These are phyloP conservation scores for Lithophane ornitopus DNA, from an alignment of 2,888 invertebrate species.

Conservation along the genomic window DNA sequence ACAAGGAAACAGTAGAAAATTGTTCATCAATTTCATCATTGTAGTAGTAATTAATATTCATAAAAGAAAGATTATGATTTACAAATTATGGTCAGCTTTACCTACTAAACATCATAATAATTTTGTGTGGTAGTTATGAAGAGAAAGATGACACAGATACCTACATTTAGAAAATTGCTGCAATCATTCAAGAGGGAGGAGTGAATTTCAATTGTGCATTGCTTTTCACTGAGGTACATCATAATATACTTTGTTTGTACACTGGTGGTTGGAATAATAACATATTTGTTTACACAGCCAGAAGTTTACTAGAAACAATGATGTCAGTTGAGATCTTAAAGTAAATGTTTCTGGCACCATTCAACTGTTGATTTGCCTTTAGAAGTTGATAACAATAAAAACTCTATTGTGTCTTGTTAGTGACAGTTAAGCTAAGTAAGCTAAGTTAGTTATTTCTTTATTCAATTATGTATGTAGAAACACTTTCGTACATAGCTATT, in stretches of 20 bases:
- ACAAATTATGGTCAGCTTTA: background rate
- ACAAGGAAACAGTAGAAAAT: conserved; percentile 52
- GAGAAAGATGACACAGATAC: conserved; percentile 57
- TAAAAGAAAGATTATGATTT: conserved; percentile 13
- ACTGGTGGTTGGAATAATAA: conserved; percentile 32
- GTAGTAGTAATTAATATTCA: conserved; percentile 13
- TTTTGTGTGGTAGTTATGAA: conserved; percentile 8
- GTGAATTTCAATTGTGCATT: conserved; percentile 31
- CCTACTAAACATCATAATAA: conserved; percentile 1
- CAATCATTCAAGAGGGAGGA: conserved; percentile 36
- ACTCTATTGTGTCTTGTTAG: too few species aligned
- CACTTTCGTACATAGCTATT: background rate
- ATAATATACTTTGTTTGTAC: conserved; percentile 41
- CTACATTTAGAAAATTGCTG: conserved; percentile 50
- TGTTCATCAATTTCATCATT: conserved; percentile 17
- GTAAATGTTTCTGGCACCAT: background rate
- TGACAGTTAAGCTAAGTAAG: too few species aligned
- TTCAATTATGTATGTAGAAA: background rate
- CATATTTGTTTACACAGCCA: conserved; percentile 49
- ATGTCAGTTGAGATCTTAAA: conserved; percentile 23
- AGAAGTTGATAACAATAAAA: too few species aligned
- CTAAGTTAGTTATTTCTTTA: background rate
- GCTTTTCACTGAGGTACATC: conserved; percentile 19
- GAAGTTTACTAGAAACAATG: conserved; percentile 34
- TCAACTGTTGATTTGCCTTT: too few species aligned